These are phyloP conservation scores for Discoglossus pictus DNA, from an alignment of 2,797 vertebrate genomes.

Conservation along the genomic window DNA sequence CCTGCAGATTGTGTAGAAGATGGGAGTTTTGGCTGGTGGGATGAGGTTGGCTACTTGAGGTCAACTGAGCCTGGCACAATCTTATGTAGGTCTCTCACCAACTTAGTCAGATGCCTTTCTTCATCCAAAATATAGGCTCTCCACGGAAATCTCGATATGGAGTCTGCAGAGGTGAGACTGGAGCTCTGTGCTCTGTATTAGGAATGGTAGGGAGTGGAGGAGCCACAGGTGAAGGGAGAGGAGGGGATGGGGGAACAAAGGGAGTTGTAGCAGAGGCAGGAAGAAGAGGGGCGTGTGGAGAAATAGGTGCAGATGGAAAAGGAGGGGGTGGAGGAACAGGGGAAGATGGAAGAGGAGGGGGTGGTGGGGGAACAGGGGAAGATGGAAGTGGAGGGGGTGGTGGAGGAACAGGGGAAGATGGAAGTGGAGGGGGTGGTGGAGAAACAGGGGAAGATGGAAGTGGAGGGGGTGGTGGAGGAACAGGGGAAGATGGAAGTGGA, in stretches of 20 bases:
- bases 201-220: not conserved
- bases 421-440: not conserved
- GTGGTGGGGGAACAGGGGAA: not conserved
- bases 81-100: too few species aligned
- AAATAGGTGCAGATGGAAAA: slow-evolving; percentile 3
- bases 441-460: not conserved
- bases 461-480: not conserved
- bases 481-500: not conserved
- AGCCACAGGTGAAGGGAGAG: not conserved
- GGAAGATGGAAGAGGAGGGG: not conserved
- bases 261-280: not conserved
- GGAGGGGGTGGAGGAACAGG: slow-evolving; percentile 30
- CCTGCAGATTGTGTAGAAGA: too few species aligned
- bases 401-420: slow-evolving; percentile 6
- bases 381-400: not conserved
- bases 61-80: too few species aligned
- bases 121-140: slow-evolving; percentile 91
- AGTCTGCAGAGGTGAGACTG: slow-evolving; percentile 72
- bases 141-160: slow-evolving; percentile 82
- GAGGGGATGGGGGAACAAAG: not conserved
- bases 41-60: too few species aligned
- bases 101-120: slow-evolving; percentile 87
- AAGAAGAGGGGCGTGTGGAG: slow-evolving; percentile 17
- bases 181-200: slow-evolving; percentile 11
- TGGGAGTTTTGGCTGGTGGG: too few species aligned